Conservation (phyloP, 2,113 vertebrate species). For the Microtus pennsylvanicus region DNA sequence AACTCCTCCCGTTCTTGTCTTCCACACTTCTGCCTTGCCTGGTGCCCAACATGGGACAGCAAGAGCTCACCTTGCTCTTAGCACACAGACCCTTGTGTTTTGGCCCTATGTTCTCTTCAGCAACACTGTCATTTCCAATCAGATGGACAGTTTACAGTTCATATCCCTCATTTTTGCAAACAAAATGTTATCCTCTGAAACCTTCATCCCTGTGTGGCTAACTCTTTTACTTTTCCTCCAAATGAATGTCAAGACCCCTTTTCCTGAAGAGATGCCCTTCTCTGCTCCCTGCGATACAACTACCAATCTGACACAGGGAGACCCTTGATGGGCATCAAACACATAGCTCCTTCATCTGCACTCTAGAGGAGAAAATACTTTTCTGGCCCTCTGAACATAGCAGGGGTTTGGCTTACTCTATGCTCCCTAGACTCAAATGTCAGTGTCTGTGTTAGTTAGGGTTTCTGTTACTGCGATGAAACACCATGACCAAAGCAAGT, state of each 20-base stretch:
- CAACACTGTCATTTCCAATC: background rate
- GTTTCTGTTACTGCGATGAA: background rate
- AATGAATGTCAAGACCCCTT: background rate
- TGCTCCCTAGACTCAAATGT: rapidly evolving
- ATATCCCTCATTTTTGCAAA: background rate
- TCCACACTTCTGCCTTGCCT: background rate
- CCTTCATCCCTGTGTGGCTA: too few relatives aligned
- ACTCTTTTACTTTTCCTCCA: too few relatives aligned
- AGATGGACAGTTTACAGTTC: too few relatives aligned
- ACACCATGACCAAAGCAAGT: background rate
- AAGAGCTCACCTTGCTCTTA: background rate
- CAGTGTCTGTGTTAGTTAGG: too few relatives aligned
- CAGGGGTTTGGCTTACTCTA: background rate
- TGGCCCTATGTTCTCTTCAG: background rate
- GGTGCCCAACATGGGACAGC: too few relatives aligned
- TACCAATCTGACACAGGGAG: background rate
- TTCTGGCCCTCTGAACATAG: background rate
- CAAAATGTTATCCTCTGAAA: background rate
- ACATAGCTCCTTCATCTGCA: background rate
- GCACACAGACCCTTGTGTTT: background rate
- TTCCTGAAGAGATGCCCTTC: background rate
- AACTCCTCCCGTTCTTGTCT: background rate
- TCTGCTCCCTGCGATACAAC: background rate
- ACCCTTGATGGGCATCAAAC: background rate
- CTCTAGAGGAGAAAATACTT: too few relatives aligned